Conservation (phyloP, 2,888 invertebrate genomes). For the Drosophila gaucha region DNA sequence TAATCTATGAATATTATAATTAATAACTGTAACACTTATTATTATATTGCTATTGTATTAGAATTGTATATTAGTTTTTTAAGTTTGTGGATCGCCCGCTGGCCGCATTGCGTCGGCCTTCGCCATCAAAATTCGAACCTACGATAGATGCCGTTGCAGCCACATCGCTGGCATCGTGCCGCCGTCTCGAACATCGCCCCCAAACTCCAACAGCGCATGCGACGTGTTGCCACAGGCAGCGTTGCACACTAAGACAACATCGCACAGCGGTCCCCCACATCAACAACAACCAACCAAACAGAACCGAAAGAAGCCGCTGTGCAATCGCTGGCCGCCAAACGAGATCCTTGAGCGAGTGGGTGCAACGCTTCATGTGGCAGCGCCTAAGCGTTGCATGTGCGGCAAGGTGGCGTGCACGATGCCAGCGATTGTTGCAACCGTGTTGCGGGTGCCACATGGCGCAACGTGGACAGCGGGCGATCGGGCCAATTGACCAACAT, state of each 20-base stretch:
- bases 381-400: constrained; percentile 25
- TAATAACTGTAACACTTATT: constrained; percentile 49
- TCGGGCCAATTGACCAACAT: constrained; percentile 20
- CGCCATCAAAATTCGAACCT: constrained; percentile 8
- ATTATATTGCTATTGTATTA: constrained; percentile 47
- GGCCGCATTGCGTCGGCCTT: constrained; percentile 17
- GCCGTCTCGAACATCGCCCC: constrained; percentile 28
- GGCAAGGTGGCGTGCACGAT: constrained; percentile 16
- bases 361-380: constrained; percentile 21
- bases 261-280: constrained; percentile 26
- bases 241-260: constrained; percentile 10
- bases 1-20: constrained; percentile 48
- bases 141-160: constrained; percentile 17
- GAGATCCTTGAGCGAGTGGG: constrained; percentile 25
- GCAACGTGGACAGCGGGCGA: constrained; percentile 18
- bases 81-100: constrained; percentile 46
- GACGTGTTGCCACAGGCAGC: constrained; percentile 25
- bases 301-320: constrained; percentile 51
- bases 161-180: constrained; percentile 1
- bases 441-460: constrained; percentile 12
- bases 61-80: constrained; percentile 60
- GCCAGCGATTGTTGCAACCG: constrained; percentile 18
- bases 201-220: constrained; percentile 26
- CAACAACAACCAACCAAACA: not conserved
- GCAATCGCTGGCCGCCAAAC: constrained; percentile 7